Conservation (phyloP, 2,888 invertebrate genomes). For the Megastigmus dorsalis region DNA sequence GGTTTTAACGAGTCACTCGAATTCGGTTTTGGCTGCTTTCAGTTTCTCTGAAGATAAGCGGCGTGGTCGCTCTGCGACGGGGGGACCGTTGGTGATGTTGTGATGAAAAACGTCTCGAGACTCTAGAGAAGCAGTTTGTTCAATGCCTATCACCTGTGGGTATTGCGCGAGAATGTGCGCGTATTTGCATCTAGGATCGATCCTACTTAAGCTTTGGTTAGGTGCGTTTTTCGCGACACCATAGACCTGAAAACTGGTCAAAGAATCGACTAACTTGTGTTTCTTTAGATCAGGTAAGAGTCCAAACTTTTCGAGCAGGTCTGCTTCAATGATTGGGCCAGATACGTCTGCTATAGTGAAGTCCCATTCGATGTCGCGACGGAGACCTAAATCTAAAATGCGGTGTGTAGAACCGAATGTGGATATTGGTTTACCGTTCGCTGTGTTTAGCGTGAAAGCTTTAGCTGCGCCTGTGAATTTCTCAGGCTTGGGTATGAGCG, state of each 20-base stretch:
- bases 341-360: slow-evolving; percentile 22
- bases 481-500: neutral
- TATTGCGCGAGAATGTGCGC: neutral
- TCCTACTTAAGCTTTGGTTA: neutral
- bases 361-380: slow-evolving; percentile 15
- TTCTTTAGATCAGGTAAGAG: slow-evolving; percentile 31
- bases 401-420: neutral
- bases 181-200: neutral
- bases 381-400: neutral
- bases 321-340: slow-evolving; percentile 48
- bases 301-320: slow-evolving; percentile 33
- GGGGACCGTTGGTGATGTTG: slow-evolving; percentile 63
- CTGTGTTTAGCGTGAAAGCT: neutral
- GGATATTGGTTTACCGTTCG: slow-evolving; percentile 8
- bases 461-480: neutral
- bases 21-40: too few relatives aligned
- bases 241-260: neutral
- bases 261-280: slow-evolving; percentile 4
- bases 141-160: neutral
- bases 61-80: slow-evolving; percentile 62
- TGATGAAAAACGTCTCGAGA: neutral
- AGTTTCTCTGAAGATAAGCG: slow-evolving; percentile 65
- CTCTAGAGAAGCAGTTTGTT: neutral
- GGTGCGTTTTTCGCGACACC: slow-evolving; percentile 15
- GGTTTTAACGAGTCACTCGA: too few relatives aligned